Base-by-base conservation (phyloP, 2,113 vertebrate genomes). In the Cryptotis parvus region DNA sequence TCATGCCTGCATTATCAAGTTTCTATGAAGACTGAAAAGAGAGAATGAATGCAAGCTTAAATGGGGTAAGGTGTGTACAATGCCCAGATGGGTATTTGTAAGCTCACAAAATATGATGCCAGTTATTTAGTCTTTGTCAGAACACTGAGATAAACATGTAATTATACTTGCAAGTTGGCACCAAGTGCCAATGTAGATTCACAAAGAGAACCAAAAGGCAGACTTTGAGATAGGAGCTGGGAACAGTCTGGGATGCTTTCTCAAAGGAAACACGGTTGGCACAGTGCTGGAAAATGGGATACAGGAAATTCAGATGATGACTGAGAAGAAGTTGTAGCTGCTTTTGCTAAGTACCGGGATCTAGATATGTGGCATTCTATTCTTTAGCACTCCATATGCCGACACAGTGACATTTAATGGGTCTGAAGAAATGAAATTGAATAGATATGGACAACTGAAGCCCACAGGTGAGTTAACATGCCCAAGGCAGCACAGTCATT, bases 131-230 rank as follows among this genome's bases (percentile, higher is more conserved):
- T 90, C 52, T 55, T 77, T n/a, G 15, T 37, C 61, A 75, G 37
- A 26, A 61, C 37, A 69, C 58, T 84, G 65, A 84, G 80, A 88
- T 80, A 52, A 31, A 49, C 39, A 4, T 61, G 79, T 1, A 74
- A 73, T 66, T 72, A 84, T 2, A 49, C 35, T 66, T 22, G 2
- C 2, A 35, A 43, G n/a, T 88, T 84, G 83, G 80, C 15, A 70
- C 35, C 69, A 76, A 61, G 63, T 58, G 37, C 43, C 41, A 65
- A 45, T 39, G 35, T 88, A 74, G 49, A 79, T 49, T 90, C 76
- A 87, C 43, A 84, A 68, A 66, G 86, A 63, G 52, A 65, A 68
- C 70, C 79, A 43, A 65, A 88, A 80, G 11, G 61, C 63, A 29
- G 31, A 27, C 35, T 41, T 14, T 3, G 26, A 70, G 31, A 22